These are phyloP conservation scores for Salmo trutta DNA, from an alignment of 2,797 vertebrate genomes.

Conservation along the genomic window DNA sequence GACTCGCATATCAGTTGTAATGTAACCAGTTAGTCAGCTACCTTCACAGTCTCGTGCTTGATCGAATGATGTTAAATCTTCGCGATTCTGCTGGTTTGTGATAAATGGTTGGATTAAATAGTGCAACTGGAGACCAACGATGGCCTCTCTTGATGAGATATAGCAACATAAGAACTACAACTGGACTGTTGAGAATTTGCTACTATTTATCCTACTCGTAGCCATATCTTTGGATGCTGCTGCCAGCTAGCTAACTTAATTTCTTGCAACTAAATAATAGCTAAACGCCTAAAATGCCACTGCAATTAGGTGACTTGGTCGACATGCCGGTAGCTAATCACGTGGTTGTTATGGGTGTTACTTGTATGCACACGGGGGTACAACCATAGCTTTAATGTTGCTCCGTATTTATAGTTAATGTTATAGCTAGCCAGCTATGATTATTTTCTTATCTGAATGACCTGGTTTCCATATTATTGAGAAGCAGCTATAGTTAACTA, in stretches of 20 bases:
- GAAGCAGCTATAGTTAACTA: not conserved
- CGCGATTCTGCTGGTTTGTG: not conserved
- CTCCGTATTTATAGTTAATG: no score
- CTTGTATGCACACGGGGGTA: no score
- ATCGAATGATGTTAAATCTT: not conserved
- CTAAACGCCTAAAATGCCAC: not conserved
- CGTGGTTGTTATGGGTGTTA: no score
- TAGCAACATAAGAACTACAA: not conserved
- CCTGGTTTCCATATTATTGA: not conserved
- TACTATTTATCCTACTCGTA: not conserved
- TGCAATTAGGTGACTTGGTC: not conserved
- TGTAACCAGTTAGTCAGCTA: not conserved
- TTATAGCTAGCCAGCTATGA: not conserved
- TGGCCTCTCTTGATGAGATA: not conserved
- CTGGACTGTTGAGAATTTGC: not conserved
- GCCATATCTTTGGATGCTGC: not conserved
- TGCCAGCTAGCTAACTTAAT: not conserved
- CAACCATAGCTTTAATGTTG: no score
- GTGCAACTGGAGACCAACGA: not conserved
- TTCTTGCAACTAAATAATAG: no score
- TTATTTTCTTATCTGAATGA: not conserved
- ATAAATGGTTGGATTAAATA: not conserved
- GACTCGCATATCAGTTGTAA: not conserved
- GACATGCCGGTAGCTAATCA: not conserved
- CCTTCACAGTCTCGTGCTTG: not conserved